Evolutionary conservation across 2,113 vertebrate genomes (phyloP), one percentile per base, ranked within the genome.

Genomic region (Paradisaea rubra): DNA sequence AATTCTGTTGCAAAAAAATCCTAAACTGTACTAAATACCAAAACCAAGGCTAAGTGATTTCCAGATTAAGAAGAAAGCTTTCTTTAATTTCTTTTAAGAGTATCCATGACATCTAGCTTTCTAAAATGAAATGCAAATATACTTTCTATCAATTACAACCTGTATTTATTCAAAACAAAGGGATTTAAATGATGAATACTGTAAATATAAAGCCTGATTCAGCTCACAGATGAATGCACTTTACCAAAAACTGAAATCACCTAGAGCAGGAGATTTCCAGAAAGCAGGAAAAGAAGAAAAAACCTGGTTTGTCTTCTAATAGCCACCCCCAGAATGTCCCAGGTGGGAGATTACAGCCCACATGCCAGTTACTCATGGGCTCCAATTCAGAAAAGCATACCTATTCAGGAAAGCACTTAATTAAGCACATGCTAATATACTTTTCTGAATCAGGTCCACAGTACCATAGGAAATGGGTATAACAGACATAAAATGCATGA

Each of bases 381-480:
- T 81, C 69, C 79, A 83, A 71, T 90, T 95, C 94, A 86, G 68
- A 77, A 94, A 90, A 90, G 81, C 87, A 78, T 91, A 79, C 74
- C 59, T 94, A 87, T 49, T 70, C 79, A 91, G 89, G 87, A 95
- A 94, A 93, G 89, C 91, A 94, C 79, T 88, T 93, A 95, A 95
- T 93, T 94, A 95, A 94, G 85, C 64, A 88, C 79, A 95, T 95
- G 85, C 79, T 94, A 81, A 68, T 77, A 63, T 60, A 41, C 39
- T 95, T 96, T 95, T 93, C 93, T 96, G 93, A 95, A 95, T 78
- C 79, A 63, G 52, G 69, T 82, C 91, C 73, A 80, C 27, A 59
- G 49, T 91, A 85, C 94, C 81, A 84, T 81, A 96, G 86, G 90
- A 97, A 97, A 96, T 90, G 56, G 90, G 76, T 86, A 91, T 91